Base-by-base conservation (phyloP, 1,140 invertebrate genomes). In the Ostrea denselamellosa region DNA sequence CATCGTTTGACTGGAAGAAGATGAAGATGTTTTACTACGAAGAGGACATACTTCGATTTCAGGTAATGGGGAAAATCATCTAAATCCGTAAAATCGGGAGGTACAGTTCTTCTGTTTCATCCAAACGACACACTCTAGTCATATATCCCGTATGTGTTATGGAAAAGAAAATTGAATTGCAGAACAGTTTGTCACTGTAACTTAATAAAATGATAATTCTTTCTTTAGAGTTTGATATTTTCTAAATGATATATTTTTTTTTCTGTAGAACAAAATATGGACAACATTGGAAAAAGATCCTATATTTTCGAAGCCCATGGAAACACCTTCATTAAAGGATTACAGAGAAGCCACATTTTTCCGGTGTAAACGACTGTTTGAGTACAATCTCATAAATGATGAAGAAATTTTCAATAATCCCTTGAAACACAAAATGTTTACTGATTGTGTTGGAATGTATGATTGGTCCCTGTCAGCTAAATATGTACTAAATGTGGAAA, bases 1-100 rank as follows among this genome's bases (percentile, higher is more conserved):
- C 97, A 8, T 96, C 96, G 9, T 98, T 98, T 92, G 96, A 97
- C 93, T 98, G 97, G 97, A 97, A 97, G 93, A 95, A 96, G 88
- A 95, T 98, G 94, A 97, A 96, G 90, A 90, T 97, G 62, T 96
- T 97, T 85, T 94, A 98, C 81, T 97, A 97, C 91, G 97, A 96
- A 88, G 96, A 97, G 91, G 96, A 97, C 77, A 94, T 96, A 85
- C 94, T 97, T 51, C 96, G 96, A 93, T 96, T 97, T 85, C 97
- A 97, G 96, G 97, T 97, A 81, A 81, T 28, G 22, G 28, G 71
- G 5, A 44, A 44, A 44, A 2, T 44, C n/a, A n/a, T n/a, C n/a
- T n/a, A n/a, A n/a, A n/a, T n/a, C n/a, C n/a, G n/a, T n/a, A n/a
- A 44, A 44, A 44, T 44, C 34, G 34, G 34, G 34, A 44, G 5